Conservation (phyloP, 2,888 invertebrate species). For the Scaptomyza flava region DNA sequence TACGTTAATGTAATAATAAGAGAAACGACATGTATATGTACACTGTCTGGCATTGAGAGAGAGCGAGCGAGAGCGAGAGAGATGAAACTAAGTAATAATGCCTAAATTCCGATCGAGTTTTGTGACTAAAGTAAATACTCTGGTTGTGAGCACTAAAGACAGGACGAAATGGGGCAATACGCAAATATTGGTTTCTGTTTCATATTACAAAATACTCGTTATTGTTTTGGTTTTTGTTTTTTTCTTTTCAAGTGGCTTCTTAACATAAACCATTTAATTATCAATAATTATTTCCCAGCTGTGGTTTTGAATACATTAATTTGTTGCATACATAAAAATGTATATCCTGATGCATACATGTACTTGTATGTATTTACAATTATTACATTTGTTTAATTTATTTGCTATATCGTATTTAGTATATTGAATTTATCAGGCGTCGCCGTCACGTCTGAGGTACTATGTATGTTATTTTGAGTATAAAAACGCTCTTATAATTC, state of each 20-base stretch:
- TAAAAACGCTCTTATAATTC: slow-evolving; percentile 36
- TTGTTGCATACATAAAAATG: slow-evolving; percentile 6
- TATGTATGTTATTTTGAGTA: slow-evolving; percentile 39
- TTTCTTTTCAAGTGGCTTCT: slow-evolving; percentile 14
- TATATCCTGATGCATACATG: slow-evolving; percentile 3
- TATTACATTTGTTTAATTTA: slow-evolving; percentile 16
- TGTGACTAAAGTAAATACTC: slow-evolving; percentile 4
- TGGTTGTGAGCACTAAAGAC: neutral
- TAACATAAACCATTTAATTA: slow-evolving; percentile 11
- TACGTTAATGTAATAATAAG: slow-evolving; percentile 1
- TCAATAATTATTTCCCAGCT: slow-evolving; percentile 25
- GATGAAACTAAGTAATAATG: slow-evolving; percentile 8
- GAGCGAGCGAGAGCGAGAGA: neutral
- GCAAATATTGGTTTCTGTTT: slow-evolving; percentile 12
- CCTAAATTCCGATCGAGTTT: neutral
- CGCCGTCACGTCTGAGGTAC: slow-evolving; percentile 55
- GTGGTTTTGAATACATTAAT: slow-evolving; percentile 6
- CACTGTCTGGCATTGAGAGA: slow-evolving; percentile 10
- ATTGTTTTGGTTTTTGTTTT: neutral
- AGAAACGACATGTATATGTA: slow-evolving; percentile 19
- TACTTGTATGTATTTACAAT: slow-evolving; percentile 39
- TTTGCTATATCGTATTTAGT: neutral
- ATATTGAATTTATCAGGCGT: slow-evolving; percentile 58
- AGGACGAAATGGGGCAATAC: neutral
- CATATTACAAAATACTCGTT: slow-evolving; percentile 15